These are phyloP conservation scores for Temnopleurus reevesii DNA, from an alignment of 53 echinoderm and acorn worm species.

Conservation along the genomic window DNA sequence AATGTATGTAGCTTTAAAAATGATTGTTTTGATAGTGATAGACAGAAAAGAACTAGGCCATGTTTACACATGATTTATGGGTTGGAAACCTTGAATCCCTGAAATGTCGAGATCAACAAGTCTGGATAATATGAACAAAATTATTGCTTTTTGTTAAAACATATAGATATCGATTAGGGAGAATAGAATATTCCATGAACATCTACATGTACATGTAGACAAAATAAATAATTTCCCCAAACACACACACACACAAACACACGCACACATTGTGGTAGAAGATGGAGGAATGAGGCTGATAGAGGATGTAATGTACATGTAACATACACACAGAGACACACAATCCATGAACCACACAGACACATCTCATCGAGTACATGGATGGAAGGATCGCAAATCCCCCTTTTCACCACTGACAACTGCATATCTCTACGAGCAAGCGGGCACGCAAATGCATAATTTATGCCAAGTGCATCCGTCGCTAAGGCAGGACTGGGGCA, in stretches of 20 bases:
- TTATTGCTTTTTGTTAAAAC: too few relatives aligned
- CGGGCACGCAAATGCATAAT: conserved; percentile 7
- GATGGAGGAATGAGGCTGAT: neutral
- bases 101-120: too few relatives aligned
- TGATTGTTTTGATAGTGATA: too few relatives aligned
- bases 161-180: too few relatives aligned
- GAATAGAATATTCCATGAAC: too few relatives aligned
- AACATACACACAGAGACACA: neutral
- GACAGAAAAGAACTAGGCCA: too few relatives aligned
- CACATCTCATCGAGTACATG: neutral
- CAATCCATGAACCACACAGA: neutral
- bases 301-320: neutral
- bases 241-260: neutral
- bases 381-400: conserved; percentile 18
- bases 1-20: too few relatives aligned
- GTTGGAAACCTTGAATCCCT: too few relatives aligned
- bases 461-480: conserved; percentile 42
- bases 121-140: too few relatives aligned
- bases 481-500: conserved; percentile 13
- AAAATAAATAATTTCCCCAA: too few relatives aligned
- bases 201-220: too few relatives aligned
- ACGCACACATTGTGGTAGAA: neutral
- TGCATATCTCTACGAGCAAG: conserved; percentile 31
- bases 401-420: conserved; percentile 48
- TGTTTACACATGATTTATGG: too few relatives aligned